phyloP scores from a whole-genome alignment of 2,888 invertebrate species.

The Metalampra italica region DNA sequence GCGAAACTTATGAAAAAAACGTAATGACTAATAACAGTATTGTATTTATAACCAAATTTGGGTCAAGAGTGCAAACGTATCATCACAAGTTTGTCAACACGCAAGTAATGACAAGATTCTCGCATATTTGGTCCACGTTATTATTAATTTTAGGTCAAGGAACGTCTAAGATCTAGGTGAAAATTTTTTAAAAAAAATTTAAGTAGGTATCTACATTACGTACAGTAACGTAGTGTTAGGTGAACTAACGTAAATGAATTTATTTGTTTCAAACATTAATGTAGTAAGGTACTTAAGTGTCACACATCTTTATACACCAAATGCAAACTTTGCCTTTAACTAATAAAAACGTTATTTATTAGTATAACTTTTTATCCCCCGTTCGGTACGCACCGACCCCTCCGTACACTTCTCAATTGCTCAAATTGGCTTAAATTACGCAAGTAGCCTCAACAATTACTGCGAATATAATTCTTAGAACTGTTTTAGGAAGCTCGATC shows the following conservation, averaged over 20 bases:
- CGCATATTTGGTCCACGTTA: background rate
- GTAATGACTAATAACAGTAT: too few relatives aligned
- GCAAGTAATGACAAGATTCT: constrained; percentile 43
- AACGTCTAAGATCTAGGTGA: background rate
- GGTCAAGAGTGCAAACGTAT: constrained; percentile 12
- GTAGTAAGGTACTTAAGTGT: too few relatives aligned
- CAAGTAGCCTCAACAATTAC: constrained; percentile 21
- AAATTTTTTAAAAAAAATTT: too few relatives aligned
- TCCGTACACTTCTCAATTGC: constrained; percentile 55
- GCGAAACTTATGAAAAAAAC: too few relatives aligned
- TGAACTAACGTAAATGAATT: too few relatives aligned
- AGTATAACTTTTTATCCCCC: background rate
- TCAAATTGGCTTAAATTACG: constrained; percentile 66
- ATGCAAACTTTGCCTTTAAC: too few relatives aligned
- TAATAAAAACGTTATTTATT: too few relatives aligned
- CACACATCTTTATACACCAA: too few relatives aligned
- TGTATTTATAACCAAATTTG: constrained; percentile 1
- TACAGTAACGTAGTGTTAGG: too few relatives aligned
- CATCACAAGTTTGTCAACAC: constrained; percentile 36
- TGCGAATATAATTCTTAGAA: constrained; percentile 16
- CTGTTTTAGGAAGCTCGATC: constrained; percentile 13
- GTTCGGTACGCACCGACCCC: background rate
- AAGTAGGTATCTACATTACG: too few relatives aligned
- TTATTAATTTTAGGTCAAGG: constrained; percentile 3
- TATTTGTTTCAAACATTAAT: background rate